Conservation (phyloP, 2,797 vertebrate species). For the Borostomias antarcticus region DNA sequence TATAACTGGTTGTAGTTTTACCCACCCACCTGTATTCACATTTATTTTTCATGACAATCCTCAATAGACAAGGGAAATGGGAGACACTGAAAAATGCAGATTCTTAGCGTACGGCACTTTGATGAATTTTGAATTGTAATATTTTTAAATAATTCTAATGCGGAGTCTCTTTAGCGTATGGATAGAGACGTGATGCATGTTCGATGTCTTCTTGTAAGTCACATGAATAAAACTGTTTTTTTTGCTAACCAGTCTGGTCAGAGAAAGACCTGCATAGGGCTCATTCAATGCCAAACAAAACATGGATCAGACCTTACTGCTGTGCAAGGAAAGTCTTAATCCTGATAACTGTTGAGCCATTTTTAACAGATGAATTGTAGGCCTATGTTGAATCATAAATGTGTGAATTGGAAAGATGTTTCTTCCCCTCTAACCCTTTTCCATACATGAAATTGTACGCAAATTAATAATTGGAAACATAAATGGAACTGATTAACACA, state of each 20-base stretch:
- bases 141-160: slow-evolving; percentile 76
- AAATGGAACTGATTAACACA: slow-evolving; percentile 25
- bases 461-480: slow-evolving; percentile 49
- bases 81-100: slow-evolving; percentile 63
- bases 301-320: slow-evolving; percentile 58
- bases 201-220: slow-evolving; percentile 74
- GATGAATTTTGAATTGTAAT: slow-evolving; percentile 78
- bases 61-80: slow-evolving; percentile 65
- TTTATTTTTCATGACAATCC: slow-evolving; percentile 79
- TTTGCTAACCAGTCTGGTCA: slow-evolving; percentile 9
- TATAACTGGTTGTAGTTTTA: slow-evolving; percentile 35
- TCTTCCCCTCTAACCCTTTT: slow-evolving; percentile 26
- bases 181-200: slow-evolving; percentile 69
- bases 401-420: slow-evolving; percentile 33
- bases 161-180: slow-evolving; percentile 63
- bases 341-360: slow-evolving; percentile 2
- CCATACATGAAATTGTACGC: slow-evolving; percentile 58
- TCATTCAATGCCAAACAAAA: slow-evolving; percentile 28
- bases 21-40: slow-evolving; percentile 43
- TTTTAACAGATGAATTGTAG: slow-evolving; percentile 24
- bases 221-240: slow-evolving; percentile 49
- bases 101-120: slow-evolving; percentile 81
- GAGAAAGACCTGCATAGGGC: slow-evolving; percentile 36
- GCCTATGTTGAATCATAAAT: slow-evolving; percentile 35
- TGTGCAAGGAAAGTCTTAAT: slow-evolving; percentile 43